These are phyloP conservation scores for Anser brachyrhynchus DNA, from an alignment of 2,113 vertebrate genomes.

Conservation along the genomic window DNA sequence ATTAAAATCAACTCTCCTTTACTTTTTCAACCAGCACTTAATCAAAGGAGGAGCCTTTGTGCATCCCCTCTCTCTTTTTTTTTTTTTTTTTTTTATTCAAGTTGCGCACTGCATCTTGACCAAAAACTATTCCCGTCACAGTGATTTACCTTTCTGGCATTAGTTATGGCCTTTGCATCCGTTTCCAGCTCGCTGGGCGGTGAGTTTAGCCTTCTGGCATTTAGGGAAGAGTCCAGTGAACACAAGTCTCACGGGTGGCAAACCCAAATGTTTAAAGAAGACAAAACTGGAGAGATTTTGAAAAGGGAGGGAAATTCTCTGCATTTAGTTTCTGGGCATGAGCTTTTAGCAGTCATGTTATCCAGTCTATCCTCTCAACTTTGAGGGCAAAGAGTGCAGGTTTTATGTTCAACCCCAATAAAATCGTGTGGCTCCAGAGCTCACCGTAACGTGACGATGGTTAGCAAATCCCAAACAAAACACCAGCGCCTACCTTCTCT, in stretches of 20 bases:
- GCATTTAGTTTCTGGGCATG: neutral
- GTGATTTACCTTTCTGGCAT: conserved; percentile 14
- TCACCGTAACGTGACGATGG: neutral
- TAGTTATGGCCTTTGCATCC: neutral
- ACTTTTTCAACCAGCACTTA: neutral
- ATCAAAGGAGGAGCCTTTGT: neutral
- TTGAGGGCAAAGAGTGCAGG: neutral
- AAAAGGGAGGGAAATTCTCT: neutral
- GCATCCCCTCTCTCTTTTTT: neutral
- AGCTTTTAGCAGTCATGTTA: neutral
- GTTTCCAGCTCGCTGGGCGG: neutral
- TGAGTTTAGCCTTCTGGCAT: neutral
- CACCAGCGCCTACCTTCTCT: neutral
- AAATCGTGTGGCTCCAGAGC: neutral
- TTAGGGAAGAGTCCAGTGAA: neutral
- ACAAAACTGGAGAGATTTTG: neutral
- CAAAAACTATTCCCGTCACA: neutral
- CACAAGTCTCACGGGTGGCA: neutral
- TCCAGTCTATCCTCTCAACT: neutral
- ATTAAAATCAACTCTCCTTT: neutral
- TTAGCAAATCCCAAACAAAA: neutral
- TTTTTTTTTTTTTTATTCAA: neutral
- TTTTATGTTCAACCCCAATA: neutral
- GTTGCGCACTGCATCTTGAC: neutral
- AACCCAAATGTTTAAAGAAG: neutral